Conservation (phyloP, 2,888 invertebrate species). For the Sepioteuthis lessoniana region DNA sequence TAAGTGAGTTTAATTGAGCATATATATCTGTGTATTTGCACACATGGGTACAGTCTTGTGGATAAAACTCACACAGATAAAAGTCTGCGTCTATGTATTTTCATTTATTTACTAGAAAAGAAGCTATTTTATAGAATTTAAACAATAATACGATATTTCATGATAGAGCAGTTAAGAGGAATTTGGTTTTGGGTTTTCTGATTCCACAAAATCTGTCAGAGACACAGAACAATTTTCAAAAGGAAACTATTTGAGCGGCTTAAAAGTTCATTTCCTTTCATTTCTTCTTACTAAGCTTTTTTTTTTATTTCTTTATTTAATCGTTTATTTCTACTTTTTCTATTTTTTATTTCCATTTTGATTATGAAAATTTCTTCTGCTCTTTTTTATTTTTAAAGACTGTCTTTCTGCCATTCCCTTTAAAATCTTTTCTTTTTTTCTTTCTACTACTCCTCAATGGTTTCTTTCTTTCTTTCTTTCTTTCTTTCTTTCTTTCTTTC, state of each 20-base stretch:
- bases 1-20: not conserved
- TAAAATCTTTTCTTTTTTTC: too few relatives aligned
- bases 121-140: not conserved
- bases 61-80: not conserved
- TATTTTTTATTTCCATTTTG: too few relatives aligned
- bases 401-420: too few relatives aligned
- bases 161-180: constrained; percentile 12
- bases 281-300: not conserved
- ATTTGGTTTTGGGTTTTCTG: not conserved
- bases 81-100: not conserved
- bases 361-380: too few relatives aligned
- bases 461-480: too few relatives aligned
- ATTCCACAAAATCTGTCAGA: not conserved
- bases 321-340: too few relatives aligned
- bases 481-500: too few relatives aligned
- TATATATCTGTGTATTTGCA: not conserved
- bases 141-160: constrained; percentile 15
- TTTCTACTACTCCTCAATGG: too few relatives aligned
- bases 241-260: constrained; percentile 33
- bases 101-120: not conserved
- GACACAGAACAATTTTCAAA: constrained; percentile 18
- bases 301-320: not conserved
- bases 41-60: not conserved
- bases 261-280: constrained; percentile 33
- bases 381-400: too few relatives aligned